phyloP scores from a whole-genome alignment of 1,140 invertebrate species.

The Apolygus lucorum region DNA sequence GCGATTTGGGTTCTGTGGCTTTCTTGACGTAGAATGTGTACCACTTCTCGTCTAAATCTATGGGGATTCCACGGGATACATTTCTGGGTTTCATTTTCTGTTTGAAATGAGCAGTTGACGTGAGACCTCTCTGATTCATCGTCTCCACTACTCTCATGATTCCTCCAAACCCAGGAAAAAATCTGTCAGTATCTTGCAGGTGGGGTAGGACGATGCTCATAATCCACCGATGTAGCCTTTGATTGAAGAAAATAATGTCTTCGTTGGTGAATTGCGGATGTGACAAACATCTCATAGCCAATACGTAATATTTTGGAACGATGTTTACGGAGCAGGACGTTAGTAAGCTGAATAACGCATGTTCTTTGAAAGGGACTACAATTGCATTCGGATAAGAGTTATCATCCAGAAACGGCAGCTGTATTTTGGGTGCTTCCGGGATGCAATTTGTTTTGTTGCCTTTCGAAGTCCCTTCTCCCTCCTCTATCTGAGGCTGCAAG shows the following conservation, averaged over 20 bases:
- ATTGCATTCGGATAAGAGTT: conserved; percentile 29
- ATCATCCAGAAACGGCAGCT: conserved; percentile 30
- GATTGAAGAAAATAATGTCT: conserved; percentile 29
- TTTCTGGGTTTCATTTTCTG: background rate
- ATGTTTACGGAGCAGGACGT: conserved; percentile 26
- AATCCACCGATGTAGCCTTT: conserved; percentile 25
- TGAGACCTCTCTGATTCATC: conserved; percentile 28
- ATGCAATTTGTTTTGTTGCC: background rate
- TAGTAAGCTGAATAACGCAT: conserved; percentile 28
- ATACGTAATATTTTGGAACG: conserved; percentile 31
- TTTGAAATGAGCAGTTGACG: background rate
- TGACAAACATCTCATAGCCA: conserved; percentile 29
- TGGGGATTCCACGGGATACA: background rate
- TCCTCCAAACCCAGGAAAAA: conserved; percentile 32
- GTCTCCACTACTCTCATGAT: conserved; percentile 33
- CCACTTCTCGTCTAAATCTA: background rate
- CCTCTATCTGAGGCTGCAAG: background rate
- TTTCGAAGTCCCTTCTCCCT: background rate
- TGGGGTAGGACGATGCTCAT: conserved; percentile 25
- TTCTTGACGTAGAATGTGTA: background rate
- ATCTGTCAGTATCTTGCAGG: conserved; percentile 26
- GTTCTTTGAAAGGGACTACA: conserved; percentile 27
- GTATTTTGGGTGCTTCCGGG: conserved; percentile 23
- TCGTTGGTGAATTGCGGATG: conserved; percentile 6
- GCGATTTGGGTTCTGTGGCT: background rate